Percentiles rank a stretch among this genome's conserved stretches.
Evolutionary conservation across 2,113 vertebrate genomes (phyloP).

Genomic region (Addax nasomaculatus): DNA sequence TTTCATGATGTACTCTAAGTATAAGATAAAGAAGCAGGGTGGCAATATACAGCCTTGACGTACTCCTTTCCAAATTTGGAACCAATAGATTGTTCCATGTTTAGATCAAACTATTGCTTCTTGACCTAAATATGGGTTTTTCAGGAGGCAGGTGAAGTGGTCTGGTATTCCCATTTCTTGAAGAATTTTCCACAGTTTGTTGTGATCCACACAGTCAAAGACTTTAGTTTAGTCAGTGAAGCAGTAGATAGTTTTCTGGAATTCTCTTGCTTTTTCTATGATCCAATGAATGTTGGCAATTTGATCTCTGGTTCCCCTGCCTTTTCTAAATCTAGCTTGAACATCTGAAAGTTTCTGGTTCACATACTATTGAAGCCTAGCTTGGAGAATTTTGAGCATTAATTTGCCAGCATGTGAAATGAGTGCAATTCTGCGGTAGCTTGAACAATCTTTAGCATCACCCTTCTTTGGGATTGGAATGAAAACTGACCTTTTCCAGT

Average conservation of each 20-base stretch:
- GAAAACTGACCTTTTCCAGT: neutral
- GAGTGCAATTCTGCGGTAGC: rapidly evolving
- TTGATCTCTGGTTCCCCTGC: neutral
- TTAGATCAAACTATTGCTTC: neutral
- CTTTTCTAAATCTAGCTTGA: neutral
- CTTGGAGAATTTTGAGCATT: neutral
- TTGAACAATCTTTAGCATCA: neutral
- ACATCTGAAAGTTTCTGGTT: neutral
- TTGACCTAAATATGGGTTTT: neutral
- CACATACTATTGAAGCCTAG: neutral
- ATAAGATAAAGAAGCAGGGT: neutral
- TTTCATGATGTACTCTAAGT: neutral
- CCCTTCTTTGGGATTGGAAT: neutral
- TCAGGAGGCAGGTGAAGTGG: neutral
- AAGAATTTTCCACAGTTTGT: neutral
- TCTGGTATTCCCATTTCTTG: neutral
- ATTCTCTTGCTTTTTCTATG: neutral
- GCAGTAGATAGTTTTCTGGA: neutral
- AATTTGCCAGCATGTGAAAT: neutral
- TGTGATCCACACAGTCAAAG: neutral
- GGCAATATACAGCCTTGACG: neutral
- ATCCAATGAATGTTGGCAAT: neutral
- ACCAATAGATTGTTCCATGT: neutral
- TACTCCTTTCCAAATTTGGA: neutral
- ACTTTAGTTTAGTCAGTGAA: neutral